These are phyloP conservation scores for Ginglymostoma cirratum DNA, from an alignment of 2,113 vertebrate genomes.

Conservation along the genomic window DNA sequence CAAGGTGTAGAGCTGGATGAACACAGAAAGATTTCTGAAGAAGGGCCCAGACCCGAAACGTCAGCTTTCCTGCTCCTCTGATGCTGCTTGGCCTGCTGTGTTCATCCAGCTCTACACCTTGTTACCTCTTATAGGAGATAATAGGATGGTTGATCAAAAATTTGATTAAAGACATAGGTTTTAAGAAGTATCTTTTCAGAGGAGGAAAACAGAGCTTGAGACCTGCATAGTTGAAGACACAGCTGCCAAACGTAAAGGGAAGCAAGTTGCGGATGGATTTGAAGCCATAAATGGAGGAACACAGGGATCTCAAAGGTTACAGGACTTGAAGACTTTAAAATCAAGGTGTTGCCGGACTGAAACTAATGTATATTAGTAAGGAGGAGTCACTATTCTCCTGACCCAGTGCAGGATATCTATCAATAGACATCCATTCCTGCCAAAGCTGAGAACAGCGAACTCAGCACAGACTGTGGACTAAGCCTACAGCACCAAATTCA, in stretches of 20 bases:
- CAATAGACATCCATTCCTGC: background rate
- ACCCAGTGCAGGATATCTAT: no score
- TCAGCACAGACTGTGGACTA: background rate
- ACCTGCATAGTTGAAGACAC: background rate
- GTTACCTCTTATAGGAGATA: no score
- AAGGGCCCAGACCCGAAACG: no score
- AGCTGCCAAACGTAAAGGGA: background rate
- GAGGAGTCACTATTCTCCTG: background rate
- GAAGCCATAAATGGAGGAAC: background rate
- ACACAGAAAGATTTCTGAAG: no score
- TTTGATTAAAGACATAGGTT: background rate
- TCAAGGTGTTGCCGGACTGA: background rate
- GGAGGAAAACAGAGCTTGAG: background rate
- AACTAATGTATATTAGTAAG: background rate
- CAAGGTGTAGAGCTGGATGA: no score
- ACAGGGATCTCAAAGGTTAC: background rate
- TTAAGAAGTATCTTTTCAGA: background rate
- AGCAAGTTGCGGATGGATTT: background rate
- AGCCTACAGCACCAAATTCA: no score
- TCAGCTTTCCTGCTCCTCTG: no score
- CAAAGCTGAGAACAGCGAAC: background rate
- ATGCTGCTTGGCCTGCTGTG: no score
- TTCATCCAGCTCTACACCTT: no score
- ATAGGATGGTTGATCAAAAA: background rate
- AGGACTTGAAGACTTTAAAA: background rate